Conservation (phyloP, 1,140 invertebrate species). For the Lethrus apterus region DNA sequence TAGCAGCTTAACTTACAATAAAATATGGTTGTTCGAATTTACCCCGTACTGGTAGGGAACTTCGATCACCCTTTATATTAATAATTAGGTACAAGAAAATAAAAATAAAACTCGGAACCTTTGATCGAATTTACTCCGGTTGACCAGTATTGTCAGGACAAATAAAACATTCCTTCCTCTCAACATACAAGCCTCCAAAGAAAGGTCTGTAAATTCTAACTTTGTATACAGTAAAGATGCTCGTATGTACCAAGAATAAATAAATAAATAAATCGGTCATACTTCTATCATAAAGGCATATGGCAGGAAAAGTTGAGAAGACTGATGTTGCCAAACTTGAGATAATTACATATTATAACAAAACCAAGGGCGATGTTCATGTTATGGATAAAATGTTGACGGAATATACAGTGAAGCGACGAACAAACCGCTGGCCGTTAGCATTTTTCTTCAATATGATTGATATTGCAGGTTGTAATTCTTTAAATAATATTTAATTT, state of each 20-base stretch:
- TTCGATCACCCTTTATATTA: no score
- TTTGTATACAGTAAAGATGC: slow-evolving; percentile 5
- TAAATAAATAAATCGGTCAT: slow-evolving; percentile 3
- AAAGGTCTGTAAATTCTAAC: not conserved
- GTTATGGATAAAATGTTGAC: slow-evolving; percentile 2
- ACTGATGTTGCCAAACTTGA: slow-evolving; percentile 3
- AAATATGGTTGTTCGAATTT: no score
- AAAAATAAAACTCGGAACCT: no score
- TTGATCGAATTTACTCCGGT: no score
- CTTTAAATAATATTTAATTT: no score
- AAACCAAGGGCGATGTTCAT: not conserved
- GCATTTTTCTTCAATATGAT: not conserved
- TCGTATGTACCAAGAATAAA: not conserved
- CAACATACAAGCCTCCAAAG: not conserved
- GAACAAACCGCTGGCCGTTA: not conserved
- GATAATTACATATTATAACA: slow-evolving; percentile 3
- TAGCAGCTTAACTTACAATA: no score
- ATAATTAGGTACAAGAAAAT: no score
- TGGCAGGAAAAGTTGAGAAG: slow-evolving; percentile 1
- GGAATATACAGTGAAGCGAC: no score
- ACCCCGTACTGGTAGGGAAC: no score
- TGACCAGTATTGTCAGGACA: slow-evolving; percentile 2
- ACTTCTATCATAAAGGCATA: slow-evolving; percentile 1
- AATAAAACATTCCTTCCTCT: slow-evolving; percentile 8
- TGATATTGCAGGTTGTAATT: slow-evolving; percentile 4